phyloP scores from a whole-genome alignment of 1,140 invertebrate genomes.

The Anoplolepis gracilipes region DNA sequence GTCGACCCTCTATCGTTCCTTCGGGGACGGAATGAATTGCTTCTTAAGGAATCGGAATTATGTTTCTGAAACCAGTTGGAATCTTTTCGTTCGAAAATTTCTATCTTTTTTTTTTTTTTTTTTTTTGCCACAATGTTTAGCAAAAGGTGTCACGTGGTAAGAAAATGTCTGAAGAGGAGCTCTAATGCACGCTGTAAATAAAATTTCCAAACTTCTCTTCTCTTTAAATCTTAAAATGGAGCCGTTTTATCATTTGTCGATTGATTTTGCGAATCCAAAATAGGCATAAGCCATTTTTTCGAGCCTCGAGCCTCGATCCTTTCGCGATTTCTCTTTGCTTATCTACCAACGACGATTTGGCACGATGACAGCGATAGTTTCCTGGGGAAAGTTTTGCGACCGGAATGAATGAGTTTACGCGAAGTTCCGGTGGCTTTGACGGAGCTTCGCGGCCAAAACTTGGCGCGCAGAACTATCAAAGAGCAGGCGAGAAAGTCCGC shows the following conservation, averaged over 20 bases:
- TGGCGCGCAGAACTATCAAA: slow-evolving; percentile 49
- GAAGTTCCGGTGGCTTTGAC: slow-evolving; percentile 36
- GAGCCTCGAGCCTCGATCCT: not conserved
- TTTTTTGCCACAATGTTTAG: not conserved
- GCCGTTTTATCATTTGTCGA: not conserved
- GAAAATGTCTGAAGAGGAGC: not conserved
- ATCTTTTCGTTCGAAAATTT: slow-evolving; percentile 30
- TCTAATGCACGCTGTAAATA: not conserved
- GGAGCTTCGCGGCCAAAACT: slow-evolving; percentile 37
- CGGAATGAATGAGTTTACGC: slow-evolving; percentile 47
- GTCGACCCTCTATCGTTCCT: slow-evolving; percentile 75
- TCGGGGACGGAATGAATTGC: slow-evolving; percentile 83
- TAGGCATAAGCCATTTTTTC: too few relatives aligned
- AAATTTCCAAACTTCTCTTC: not conserved
- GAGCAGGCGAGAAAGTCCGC: slow-evolving; percentile 26
- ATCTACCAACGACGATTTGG: slow-evolving; percentile 9
- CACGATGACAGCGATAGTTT: slow-evolving; percentile 15
- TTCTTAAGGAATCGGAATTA: slow-evolving; percentile 83
- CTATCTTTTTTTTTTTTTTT: not conserved
- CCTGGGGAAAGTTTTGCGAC: slow-evolving; percentile 28
- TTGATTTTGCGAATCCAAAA: too few relatives aligned
- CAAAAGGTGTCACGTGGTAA: not conserved
- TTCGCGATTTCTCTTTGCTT: not conserved
- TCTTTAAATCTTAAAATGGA: not conserved
- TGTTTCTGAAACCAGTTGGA: slow-evolving; percentile 76